phyloP scores from a whole-genome alignment of 2,113 vertebrate species.

The Globicephala melas region DNA sequence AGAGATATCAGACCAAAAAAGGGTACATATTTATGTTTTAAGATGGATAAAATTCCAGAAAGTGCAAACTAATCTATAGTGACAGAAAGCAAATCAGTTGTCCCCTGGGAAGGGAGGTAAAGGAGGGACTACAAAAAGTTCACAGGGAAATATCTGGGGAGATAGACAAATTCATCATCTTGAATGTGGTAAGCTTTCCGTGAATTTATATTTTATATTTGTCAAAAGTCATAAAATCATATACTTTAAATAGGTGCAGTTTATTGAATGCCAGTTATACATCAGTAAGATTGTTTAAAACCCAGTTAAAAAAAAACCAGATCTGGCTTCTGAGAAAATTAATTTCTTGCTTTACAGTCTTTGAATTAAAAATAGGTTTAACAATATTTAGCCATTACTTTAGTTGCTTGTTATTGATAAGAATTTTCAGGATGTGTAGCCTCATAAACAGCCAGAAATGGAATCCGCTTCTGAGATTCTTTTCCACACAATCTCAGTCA shows the following conservation, averaged over 20 bases:
- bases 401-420: background rate
- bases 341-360: background rate
- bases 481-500: background rate
- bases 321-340: background rate
- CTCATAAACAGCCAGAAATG: background rate
- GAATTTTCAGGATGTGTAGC: background rate
- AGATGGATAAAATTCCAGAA: background rate
- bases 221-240: background rate
- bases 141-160: background rate
- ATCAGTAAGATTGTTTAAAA: background rate
- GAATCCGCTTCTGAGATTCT: background rate
- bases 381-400: background rate
- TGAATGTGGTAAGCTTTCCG: background rate
- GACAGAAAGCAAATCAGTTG: background rate
- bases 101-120: background rate
- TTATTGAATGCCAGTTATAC: background rate
- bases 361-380: background rate
- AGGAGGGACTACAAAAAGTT: fast-evolving
- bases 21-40: background rate
- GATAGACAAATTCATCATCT: background rate
- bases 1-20: background rate
- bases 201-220: background rate
- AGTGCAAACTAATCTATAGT: background rate
- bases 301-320: background rate
- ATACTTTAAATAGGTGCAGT: background rate